Base-by-base conservation (phyloP, 2,888 invertebrate genomes). In the Deilephila elpenor region DNA sequence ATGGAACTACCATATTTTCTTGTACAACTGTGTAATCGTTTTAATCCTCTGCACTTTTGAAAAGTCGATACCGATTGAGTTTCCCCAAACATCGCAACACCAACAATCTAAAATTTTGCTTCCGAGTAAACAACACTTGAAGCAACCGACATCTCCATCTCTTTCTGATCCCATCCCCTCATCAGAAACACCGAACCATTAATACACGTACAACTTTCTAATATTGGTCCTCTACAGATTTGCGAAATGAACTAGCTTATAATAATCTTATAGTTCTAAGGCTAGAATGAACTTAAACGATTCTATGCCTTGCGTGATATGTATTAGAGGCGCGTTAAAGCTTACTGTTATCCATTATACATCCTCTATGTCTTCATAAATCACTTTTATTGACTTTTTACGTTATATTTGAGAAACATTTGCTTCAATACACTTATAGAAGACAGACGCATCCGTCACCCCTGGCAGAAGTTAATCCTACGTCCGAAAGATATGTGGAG, bases 191-290 rank as follows among this genome's bases (percentile, higher is more conserved):
- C 81, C 81, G 86, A 91, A 89, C 90, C 91, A 83, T 85, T 87
- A 86, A 85, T 87, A 91, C 91, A 91, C 86, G 93, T 91, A 93
- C 94, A 94, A 94, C 93, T 94, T 94, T 94, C 94, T 94, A 94
- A 94, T 94, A 94, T 94, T 94, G 94, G 94, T 94, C 94, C 94
- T 88, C 94, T 94, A 94, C 93, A 88, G 88, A 92, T 91, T 94
- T 91, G 91, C 91, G 93, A 93, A 93, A 89, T 91, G 92, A 90
- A 84, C 93, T 93, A 93, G 88, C 92, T 92, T 92, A 92, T 81
- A 79, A 75, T 75, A 87, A 84, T 87, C 82, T 83, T 83, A 25
- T 25, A 34, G 7, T 56, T 77, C 89, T 93, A 93, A 91, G 85
- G 87, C 93, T 93, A 93, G 84, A 90, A 90, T 92, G 89, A 93